These are phyloP conservation scores for Drosophila mimetica DNA, from an alignment of 2,888 invertebrate genomes.

Conservation along the genomic window DNA sequence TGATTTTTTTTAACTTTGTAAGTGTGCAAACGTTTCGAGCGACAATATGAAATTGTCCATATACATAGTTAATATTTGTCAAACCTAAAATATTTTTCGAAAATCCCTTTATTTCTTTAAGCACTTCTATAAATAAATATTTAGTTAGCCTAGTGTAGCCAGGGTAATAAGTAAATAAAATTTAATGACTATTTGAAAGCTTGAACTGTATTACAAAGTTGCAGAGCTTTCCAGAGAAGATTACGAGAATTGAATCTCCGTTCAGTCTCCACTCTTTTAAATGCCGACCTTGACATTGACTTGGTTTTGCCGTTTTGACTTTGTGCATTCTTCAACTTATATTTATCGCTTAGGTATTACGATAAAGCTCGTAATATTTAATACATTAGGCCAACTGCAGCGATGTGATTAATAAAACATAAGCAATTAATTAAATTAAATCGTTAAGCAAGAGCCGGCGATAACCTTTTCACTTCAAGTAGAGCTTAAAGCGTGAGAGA, in stretches of 20 bases:
- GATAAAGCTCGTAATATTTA: not conserved
- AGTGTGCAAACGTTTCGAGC: too few species aligned
- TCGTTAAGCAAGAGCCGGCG: conserved; percentile 49
- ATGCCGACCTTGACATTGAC: conserved; percentile 31
- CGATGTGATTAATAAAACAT: conserved; percentile 46
- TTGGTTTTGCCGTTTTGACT: not conserved
- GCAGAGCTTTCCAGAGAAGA: conserved; percentile 17
- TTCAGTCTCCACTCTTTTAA: conserved; percentile 4
- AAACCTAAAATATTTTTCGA: too few species aligned
- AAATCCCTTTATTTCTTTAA: too few species aligned
- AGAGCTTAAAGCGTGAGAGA: conserved; percentile 48
- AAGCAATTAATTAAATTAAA: conserved; percentile 64
- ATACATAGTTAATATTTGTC: too few species aligned
- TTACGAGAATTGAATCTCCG: not conserved
- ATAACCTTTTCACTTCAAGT: conserved; percentile 57
- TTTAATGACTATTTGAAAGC: not conserved
- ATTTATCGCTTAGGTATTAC: not conserved
- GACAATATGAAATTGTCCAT: too few species aligned
- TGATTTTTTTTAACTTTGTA: too few species aligned
- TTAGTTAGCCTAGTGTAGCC: too few species aligned
- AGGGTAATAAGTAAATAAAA: not conserved
- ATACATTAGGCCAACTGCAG: conserved; percentile 17
- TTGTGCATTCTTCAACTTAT: conserved; percentile 3
- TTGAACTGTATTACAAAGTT: conserved; percentile 8
- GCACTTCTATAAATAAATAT: too few species aligned